phyloP scores from a whole-genome alignment of 2,888 invertebrate genomes.

The Papilio protenor region DNA sequence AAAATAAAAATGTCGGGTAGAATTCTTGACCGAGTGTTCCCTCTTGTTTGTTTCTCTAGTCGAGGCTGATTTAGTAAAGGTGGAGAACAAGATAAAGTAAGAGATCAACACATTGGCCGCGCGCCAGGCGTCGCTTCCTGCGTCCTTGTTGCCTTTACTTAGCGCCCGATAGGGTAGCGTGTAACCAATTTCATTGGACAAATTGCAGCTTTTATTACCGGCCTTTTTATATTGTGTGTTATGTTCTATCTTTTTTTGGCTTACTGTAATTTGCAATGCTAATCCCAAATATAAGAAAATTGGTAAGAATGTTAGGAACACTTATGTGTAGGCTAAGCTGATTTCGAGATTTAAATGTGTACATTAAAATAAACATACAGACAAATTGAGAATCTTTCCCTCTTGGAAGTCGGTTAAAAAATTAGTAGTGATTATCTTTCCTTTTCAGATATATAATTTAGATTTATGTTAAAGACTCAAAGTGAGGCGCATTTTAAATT shows the following conservation, averaged over 20 bases:
- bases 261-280: not conserved
- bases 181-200: slow-evolving; percentile 37
- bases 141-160: slow-evolving; percentile 27
- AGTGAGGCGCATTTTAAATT: slow-evolving; percentile 60
- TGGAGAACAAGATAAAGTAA: slow-evolving; percentile 47
- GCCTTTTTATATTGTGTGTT: slow-evolving; percentile 18
- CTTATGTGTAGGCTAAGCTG: too few relatives aligned
- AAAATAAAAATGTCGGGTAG: not conserved
- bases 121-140: slow-evolving; percentile 46
- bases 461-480: slow-evolving; percentile 53
- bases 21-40: slow-evolving; percentile 56
- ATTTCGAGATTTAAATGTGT: too few relatives aligned
- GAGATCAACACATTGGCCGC: slow-evolving; percentile 48
- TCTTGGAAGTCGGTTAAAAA: not conserved
- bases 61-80: slow-evolving; percentile 66
- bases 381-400: too few relatives aligned
- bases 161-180: slow-evolving; percentile 28
- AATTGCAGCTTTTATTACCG: slow-evolving; percentile 33
- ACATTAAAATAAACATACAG: too few relatives aligned
- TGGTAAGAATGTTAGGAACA: not conserved
- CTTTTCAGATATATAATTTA: slow-evolving; percentile 44
- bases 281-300: not conserved
- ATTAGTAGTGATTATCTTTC: not conserved
- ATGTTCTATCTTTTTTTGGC: not conserved
- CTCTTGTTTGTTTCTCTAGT: slow-evolving; percentile 61